Evolutionary conservation across 1,140 invertebrate species (phyloP).

Genomic region (Apis florea): DNA sequence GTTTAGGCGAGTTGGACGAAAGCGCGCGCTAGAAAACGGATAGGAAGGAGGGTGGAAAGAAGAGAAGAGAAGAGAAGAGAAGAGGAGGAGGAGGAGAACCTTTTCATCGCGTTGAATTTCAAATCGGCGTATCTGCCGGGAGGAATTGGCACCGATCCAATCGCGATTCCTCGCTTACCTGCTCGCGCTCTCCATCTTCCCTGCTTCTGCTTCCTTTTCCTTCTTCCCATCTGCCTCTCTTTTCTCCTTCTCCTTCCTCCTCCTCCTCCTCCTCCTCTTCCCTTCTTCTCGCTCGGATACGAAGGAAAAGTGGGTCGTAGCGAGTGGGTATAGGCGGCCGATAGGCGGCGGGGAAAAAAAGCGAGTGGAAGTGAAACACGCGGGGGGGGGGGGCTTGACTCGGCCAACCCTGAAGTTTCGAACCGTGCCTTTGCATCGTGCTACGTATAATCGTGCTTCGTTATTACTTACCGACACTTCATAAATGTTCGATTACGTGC

Average conservation of each 20-base stretch:
- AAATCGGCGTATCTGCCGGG: slow-evolving; percentile 59
- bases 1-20: slow-evolving; percentile 61
- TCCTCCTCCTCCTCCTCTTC: slow-evolving; percentile 13
- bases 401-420: slow-evolving; percentile 65
- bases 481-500: background rate
- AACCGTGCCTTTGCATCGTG: slow-evolving; percentile 50
- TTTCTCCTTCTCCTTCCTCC: background rate
- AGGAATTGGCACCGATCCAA: slow-evolving; percentile 68
- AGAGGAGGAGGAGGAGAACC: slow-evolving; percentile 41
- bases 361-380: slow-evolving; percentile 17
- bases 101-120: slow-evolving; percentile 65
- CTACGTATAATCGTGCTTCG: background rate
- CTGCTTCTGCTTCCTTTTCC: slow-evolving; percentile 43
- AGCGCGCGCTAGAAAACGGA: slow-evolving; percentile 33
- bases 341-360: background rate
- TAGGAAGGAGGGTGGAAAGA: slow-evolving; percentile 11
- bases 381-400: slow-evolving; percentile 68
- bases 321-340: background rate
- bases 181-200: slow-evolving; percentile 49
- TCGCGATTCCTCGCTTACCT: slow-evolving; percentile 69
- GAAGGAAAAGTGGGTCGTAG: slow-evolving; percentile 60
- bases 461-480: background rate
- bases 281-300: slow-evolving; percentile 39
- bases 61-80: slow-evolving; percentile 9
- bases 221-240: background rate